Conservation (phyloP, 1,140 invertebrate species). For the Brachionus sp. region DNA sequence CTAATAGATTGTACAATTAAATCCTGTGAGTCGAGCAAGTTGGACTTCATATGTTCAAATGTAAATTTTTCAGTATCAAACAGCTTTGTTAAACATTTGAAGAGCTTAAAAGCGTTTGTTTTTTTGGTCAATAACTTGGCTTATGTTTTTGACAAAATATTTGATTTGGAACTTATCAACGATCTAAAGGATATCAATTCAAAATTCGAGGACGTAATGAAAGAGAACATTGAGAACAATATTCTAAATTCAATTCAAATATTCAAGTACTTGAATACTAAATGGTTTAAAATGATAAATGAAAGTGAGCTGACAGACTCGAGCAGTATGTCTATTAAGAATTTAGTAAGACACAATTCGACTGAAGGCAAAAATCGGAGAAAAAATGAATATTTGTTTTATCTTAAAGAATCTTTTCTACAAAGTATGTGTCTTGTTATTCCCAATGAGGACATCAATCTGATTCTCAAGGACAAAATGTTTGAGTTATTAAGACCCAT, state of each 20-base stretch:
- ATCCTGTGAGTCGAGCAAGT: background rate
- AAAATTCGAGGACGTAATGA: background rate
- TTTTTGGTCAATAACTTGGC: constrained; percentile 24
- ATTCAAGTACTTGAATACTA: background rate
- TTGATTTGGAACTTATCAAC: background rate
- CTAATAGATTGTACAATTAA: constrained; percentile 12
- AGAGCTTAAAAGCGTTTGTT: background rate
- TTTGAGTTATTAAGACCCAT: background rate
- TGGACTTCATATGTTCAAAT: background rate
- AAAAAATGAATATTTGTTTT: background rate
- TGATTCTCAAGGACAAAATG: background rate
- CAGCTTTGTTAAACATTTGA: constrained; percentile 10
- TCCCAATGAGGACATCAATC: background rate
- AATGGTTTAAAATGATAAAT: background rate
- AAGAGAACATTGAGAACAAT: constrained; percentile 7
- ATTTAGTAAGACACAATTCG: background rate
- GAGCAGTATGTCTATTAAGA: background rate
- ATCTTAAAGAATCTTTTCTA: background rate
- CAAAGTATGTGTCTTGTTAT: constrained; percentile 5
- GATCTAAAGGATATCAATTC: background rate
- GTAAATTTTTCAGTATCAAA: background rate
- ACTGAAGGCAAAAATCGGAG: background rate
- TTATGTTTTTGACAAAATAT: background rate
- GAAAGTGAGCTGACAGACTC: background rate
- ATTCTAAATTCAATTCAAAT: background rate